Evolutionary conservation across 1,140 invertebrate species (phyloP).

Genomic region (Pseudomyrmex dendroicus): DNA sequence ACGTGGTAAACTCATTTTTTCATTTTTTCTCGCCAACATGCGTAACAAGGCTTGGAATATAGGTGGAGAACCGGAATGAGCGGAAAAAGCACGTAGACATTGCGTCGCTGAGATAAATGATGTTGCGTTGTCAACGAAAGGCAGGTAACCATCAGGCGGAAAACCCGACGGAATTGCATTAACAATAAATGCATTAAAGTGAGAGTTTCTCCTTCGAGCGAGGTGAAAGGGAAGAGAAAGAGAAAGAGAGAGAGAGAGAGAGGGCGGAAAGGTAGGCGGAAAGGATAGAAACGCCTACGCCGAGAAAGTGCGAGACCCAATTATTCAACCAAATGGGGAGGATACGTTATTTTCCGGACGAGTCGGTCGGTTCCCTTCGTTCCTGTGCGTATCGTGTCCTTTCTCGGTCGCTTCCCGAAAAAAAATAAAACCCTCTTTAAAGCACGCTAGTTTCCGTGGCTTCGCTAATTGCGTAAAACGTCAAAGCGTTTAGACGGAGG

Average conservation of each 20-base stretch:
- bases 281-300: conserved; percentile 37
- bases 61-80: not conserved
- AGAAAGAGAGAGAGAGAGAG: not conserved
- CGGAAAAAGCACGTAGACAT: conserved; percentile 24
- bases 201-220: conserved; percentile 54
- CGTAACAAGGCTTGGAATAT: not conserved
- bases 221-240: conserved; percentile 7
- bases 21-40: not conserved
- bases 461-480: conserved; percentile 57
- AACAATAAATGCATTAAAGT: conserved; percentile 79
- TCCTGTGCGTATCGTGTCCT: conserved; percentile 20
- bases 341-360: conserved; percentile 71
- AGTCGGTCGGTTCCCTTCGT: conserved; percentile 53
- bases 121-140: conserved; percentile 76
- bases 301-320: conserved; percentile 71
- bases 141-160: conserved; percentile 76
- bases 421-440: conserved; percentile 28
- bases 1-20: conserved; percentile 53
- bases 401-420: conserved; percentile 18
- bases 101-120: conserved; percentile 72
- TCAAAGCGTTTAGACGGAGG: conserved; percentile 54
- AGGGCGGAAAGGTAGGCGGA: conserved; percentile 17
- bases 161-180: conserved; percentile 78
- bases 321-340: conserved; percentile 76
- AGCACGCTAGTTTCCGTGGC: conserved; percentile 39